Conservation (phyloP, 2,797 vertebrate species). For the Synaphobranchus kaupii region DNA sequence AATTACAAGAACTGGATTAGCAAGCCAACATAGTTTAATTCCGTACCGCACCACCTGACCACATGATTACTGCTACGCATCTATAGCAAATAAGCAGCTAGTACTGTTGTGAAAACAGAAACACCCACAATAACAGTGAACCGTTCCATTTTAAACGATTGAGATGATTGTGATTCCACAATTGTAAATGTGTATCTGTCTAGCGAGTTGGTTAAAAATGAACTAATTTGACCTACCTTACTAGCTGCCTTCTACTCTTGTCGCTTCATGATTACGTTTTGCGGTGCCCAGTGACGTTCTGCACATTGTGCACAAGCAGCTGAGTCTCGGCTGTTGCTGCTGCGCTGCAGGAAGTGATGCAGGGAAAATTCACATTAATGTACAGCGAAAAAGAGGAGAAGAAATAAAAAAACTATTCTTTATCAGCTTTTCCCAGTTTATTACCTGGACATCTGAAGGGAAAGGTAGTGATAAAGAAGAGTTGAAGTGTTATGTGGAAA, state of each 20-base stretch:
- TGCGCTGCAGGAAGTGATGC: conserved; percentile 71
- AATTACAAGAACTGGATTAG: neutral
- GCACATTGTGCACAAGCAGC: conserved; percentile 26
- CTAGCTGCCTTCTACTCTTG: neutral
- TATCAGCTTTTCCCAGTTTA: conserved; percentile 6
- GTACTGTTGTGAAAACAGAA: neutral
- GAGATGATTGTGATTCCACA: conserved; percentile 47
- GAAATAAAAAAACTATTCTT: conserved; percentile 59
- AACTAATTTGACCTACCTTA: neutral
- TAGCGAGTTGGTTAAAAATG: neutral
- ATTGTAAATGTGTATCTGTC: neutral
- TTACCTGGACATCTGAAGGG: conserved; percentile 36
- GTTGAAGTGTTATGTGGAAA: conserved; percentile 13
- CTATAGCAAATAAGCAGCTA: neutral
- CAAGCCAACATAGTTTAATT: no score
- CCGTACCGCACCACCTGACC: no score
- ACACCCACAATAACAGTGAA: neutral
- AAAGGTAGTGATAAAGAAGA: conserved; percentile 23
- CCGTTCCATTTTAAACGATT: conserved; percentile 13
- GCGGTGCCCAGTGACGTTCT: neutral
- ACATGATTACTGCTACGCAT: no score
- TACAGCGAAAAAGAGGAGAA: conserved; percentile 66
- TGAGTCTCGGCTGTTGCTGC: conserved; percentile 42
- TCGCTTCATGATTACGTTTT: conserved; percentile 6
- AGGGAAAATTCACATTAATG: conserved; percentile 69